A percentile compares a stretch with the other conserved stretches of the same genome.
Evolutionary conservation across 2,888 invertebrate species (phyloP).

Genomic region (Drosophila macrothrix): DNA sequence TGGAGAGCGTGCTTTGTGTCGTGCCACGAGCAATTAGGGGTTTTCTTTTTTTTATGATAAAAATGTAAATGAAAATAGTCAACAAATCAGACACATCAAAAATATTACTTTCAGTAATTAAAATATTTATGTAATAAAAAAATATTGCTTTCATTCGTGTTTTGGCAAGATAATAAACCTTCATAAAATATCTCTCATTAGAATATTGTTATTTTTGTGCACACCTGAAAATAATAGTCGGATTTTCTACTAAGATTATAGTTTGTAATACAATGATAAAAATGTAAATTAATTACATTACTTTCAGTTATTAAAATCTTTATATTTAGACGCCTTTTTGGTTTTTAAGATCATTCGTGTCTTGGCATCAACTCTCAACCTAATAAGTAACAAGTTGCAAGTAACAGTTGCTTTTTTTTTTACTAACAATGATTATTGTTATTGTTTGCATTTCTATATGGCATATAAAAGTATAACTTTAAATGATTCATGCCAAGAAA

Average conservation of each 20-base stretch:
- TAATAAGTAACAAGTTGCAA: too few relatives aligned
- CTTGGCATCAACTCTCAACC: too few relatives aligned
- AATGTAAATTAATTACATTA: background rate
- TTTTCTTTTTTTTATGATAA: background rate
- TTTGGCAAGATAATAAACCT: background rate
- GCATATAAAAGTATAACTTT: background rate
- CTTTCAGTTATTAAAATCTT: background rate
- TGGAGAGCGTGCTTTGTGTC: constrained; percentile 2
- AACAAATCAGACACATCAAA: background rate
- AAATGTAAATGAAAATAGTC: background rate
- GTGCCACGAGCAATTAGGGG: constrained; percentile 12
- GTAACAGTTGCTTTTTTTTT: background rate
- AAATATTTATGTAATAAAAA: background rate
- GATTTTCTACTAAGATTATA: too few relatives aligned
- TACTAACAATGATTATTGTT: background rate
- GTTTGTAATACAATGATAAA: background rate
- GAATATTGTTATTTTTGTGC: background rate
- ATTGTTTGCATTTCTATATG: background rate
- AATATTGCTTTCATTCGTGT: background rate
- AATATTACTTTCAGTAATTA: background rate
- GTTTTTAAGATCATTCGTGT: too few relatives aligned
- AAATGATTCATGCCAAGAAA: background rate
- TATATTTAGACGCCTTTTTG: background rate
- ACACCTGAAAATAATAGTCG: too few relatives aligned
- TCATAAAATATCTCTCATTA: background rate